These are phyloP conservation scores for Encarsia formosa DNA, from an alignment of 2,888 invertebrate species.

Conservation along the genomic window DNA sequence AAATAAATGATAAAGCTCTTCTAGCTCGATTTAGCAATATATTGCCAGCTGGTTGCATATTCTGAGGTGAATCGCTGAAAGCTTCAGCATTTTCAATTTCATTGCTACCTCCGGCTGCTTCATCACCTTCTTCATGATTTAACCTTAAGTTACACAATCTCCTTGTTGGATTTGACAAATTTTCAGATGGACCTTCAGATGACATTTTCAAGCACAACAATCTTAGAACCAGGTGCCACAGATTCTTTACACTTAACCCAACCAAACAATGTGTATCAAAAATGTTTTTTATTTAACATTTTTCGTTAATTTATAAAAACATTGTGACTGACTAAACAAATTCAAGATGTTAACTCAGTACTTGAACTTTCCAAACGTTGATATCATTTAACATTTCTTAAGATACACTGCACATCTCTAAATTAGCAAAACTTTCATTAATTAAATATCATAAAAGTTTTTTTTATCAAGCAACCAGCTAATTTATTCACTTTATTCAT, in stretches of 20 bases:
- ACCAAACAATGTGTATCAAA: constrained; percentile 26
- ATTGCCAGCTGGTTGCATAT: constrained; percentile 37
- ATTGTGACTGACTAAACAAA: too few species aligned
- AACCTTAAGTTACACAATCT: constrained; percentile 37
- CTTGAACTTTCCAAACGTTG: too few species aligned
- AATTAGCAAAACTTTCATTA: too few species aligned
- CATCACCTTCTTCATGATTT: constrained; percentile 32
- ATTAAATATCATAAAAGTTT: too few species aligned
- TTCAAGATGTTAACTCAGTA: too few species aligned
- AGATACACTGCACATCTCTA: too few species aligned
- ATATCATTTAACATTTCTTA: too few species aligned
- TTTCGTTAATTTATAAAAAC: too few species aligned
- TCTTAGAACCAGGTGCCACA: constrained; percentile 12
- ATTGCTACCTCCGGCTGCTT: constrained; percentile 22
- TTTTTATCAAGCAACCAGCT: too few species aligned
- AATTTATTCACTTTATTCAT: too few species aligned
- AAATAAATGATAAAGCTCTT: constrained; percentile 38
- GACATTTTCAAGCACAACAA: constrained; percentile 37
- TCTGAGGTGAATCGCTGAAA: constrained; percentile 36
- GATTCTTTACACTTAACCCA: constrained; percentile 16
- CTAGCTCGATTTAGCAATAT: constrained; percentile 39
- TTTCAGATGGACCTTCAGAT: constrained; percentile 36
- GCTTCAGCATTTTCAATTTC: constrained; percentile 29
- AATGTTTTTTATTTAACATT: constrained; percentile 18
- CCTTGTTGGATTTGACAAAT: constrained; percentile 32